Evolutionary conservation across 2,113 vertebrate genomes (phyloP).

Genomic region (Chaetodon auriga): DNA sequence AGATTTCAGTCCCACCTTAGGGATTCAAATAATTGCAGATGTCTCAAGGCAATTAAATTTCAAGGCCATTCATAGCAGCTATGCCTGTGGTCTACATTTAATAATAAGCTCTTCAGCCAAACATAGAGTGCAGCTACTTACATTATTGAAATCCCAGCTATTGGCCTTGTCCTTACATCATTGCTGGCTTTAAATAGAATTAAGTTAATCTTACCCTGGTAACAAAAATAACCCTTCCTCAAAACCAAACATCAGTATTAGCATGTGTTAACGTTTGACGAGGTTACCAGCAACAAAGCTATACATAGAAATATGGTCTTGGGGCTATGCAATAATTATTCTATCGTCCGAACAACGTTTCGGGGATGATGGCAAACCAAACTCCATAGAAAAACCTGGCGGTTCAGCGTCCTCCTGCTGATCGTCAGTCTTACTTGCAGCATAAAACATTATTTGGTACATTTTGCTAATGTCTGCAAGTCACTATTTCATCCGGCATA

Average conservation of each 20-base stretch:
- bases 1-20: background rate
- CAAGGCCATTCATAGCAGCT: background rate
- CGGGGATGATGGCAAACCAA: slow-evolving; percentile 8
- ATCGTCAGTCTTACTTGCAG: background rate
- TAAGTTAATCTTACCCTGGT: slow-evolving; percentile 20
- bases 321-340: background rate
- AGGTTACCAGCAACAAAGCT: background rate
- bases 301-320: background rate
- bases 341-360: background rate
- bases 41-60: background rate
- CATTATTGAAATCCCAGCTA: slow-evolving; percentile 14
- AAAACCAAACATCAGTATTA: background rate
- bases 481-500: background rate
- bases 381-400: slow-evolving; percentile 5
- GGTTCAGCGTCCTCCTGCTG: background rate
- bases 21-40: background rate
- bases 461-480: accelerated
- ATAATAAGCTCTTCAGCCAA: background rate
- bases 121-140: background rate
- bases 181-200: slow-evolving; percentile 38
- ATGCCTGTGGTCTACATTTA: background rate
- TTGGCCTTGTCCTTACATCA: slow-evolving; percentile 36
- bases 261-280: background rate
- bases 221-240: slow-evolving; percentile 27
- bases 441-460: accelerated